A percentile compares a stretch with the other conserved stretches of the same genome.
phyloP scores from a whole-genome alignment of 2,888 invertebrate species.

The Agrotis ipsilon region DNA sequence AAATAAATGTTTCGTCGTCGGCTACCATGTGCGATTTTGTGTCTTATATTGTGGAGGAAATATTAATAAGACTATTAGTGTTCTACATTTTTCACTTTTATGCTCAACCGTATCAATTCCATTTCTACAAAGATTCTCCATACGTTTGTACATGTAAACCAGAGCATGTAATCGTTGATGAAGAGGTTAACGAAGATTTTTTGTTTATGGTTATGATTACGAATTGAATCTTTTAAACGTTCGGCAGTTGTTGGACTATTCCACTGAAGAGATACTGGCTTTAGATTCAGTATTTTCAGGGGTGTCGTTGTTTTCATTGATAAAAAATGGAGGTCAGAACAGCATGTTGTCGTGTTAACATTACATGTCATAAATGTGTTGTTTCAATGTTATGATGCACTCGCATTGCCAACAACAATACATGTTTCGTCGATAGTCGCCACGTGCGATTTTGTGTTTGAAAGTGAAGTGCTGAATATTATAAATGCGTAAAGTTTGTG shows the following conservation, averaged over 20 bases:
- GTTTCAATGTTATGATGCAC: not conserved
- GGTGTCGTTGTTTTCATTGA: not conserved
- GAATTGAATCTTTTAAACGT: too few species aligned
- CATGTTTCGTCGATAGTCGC: constrained; percentile 1
- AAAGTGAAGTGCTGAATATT: too few species aligned
- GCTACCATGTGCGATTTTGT: constrained; percentile 6
- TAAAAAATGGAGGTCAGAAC: not conserved
- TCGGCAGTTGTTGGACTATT: too few species aligned
- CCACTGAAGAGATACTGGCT: too few species aligned
- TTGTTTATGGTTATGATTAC: too few species aligned
- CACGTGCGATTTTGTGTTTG: constrained; percentile 13
- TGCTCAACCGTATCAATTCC: too few species aligned
- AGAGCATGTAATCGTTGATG: too few species aligned
- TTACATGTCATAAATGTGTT: constrained; percentile 9
- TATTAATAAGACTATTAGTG: not conserved
- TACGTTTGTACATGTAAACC: too few species aligned
- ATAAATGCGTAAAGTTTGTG: too few species aligned
- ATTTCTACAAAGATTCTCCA: too few species aligned
- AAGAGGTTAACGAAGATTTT: too few species aligned
- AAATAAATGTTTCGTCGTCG: constrained; percentile 3
- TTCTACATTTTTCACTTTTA: not conserved
- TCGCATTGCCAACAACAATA: not conserved
- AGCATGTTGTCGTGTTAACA: not conserved
- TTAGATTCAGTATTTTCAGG: too few species aligned
- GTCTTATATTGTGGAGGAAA: not conserved